Evolutionary conservation across 2,113 vertebrate species (phyloP).

Genomic region (Oriolus oriolus): DNA sequence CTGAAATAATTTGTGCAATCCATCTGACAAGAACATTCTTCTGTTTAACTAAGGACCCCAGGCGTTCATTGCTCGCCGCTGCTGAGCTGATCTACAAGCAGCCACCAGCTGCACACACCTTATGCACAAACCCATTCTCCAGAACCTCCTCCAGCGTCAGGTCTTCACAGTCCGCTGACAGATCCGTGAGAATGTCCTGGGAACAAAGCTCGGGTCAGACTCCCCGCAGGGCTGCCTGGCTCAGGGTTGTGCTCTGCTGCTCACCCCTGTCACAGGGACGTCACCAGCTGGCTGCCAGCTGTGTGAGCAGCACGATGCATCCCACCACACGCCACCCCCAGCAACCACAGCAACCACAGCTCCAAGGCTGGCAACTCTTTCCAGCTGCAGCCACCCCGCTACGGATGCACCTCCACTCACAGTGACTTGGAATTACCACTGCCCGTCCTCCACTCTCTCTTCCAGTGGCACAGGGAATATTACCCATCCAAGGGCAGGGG

Average conservation of each 20-base stretch:
- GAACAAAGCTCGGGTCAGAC: neutral
- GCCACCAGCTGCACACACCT: constrained; percentile 70
- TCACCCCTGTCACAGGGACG: neutral
- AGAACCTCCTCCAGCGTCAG: constrained; percentile 81
- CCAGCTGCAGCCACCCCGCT: neutral
- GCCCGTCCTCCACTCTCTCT: neutral
- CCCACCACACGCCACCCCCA: neutral
- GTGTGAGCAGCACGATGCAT: neutral
- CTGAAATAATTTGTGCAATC: neutral
- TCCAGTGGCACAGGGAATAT: neutral
- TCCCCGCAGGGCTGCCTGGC: neutral
- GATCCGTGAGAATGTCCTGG: constrained; percentile 91
- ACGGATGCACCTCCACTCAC: neutral
- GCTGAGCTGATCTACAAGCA: neutral
- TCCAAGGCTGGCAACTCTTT: neutral
- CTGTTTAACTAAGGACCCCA: neutral
- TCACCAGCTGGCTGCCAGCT: neutral
- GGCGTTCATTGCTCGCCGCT: neutral
- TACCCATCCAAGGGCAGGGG: neutral
- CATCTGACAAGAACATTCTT: neutral
- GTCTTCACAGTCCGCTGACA: constrained; percentile 90
- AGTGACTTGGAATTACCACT: neutral
- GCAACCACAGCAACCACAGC: neutral
- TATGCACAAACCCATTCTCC: constrained; percentile 88
- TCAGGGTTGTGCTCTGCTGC: accelerated